Evolutionary conservation across 2,888 invertebrate genomes (phyloP), one percentile per base, ranked within the genome.

Genomic region (Deilephila porcellus): DNA sequence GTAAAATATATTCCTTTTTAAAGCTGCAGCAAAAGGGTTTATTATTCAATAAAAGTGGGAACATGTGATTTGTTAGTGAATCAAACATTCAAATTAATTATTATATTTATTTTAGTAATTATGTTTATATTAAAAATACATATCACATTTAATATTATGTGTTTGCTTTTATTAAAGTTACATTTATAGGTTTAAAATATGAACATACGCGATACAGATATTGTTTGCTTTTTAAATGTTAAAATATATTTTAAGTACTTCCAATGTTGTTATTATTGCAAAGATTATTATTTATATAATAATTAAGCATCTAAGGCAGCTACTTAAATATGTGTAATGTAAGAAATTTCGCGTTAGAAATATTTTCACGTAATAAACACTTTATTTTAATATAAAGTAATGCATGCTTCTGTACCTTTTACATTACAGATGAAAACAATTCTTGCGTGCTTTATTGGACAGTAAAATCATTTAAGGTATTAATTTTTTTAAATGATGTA

Each of bases 271-370:
- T 56, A 56, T 56, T 56, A n/a, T 56, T 56, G n/a, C n/a, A 56
- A 56, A n/a, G 25, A 17, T 60, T 60, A 3, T 0, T 17, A 29
- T 17, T 60, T 60, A 14, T 25, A 17, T 29, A 8, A 56, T 19
- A 56, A 56, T 56, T 60, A 60, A 60, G 60, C 60, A 17, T 32
- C 17, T 60, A 60, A 32, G 60, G 60, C 60, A 60, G 60, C 60
- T 60, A 60, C 5, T 60, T 60, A 60, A 5, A 25, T 60, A 60
- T 11, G 60, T 60, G 11, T 20, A 60, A n/a, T 60, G 4, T 60
- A 60, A 60, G 60, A 29, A 4, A 32, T 60, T 29, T 19, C 8
- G 11, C 60, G 25, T 29, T 29, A 60, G 17, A 14, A 60, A 60
- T 60, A 60, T 60, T 60, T 60, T 60, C 29, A 60, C 60, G 17